Percentiles rank a stretch among this genome's conserved stretches.
phyloP scores from a whole-genome alignment of 2,888 invertebrate species.

The Andrena fulva region DNA sequence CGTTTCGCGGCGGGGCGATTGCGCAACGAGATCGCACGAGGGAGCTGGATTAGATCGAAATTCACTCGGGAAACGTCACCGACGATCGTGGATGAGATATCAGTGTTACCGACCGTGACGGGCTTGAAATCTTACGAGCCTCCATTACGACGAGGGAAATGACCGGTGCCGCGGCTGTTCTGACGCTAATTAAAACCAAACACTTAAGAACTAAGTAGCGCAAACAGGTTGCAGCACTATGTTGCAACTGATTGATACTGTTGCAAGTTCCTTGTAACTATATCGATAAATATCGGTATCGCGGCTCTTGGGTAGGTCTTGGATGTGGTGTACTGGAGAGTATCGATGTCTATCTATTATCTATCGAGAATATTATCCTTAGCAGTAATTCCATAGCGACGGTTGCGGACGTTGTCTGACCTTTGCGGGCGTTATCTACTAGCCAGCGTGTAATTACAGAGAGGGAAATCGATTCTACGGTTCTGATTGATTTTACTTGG shows the following conservation, averaged over 20 bases:
- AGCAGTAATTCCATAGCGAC: conserved; percentile 22
- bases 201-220: too few relatives aligned
- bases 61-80: background rate
- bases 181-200: too few relatives aligned
- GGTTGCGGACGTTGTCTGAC: conserved; percentile 32
- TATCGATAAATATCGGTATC: conserved; percentile 11
- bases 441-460: conserved; percentile 31
- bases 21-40: conserved; percentile 17
- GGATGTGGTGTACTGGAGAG: background rate
- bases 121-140: background rate
- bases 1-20: conserved; percentile 9
- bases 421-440: conserved; percentile 44
- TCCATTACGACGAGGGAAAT: background rate
- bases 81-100: background rate
- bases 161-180: background rate
- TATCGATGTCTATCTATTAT: conserved; percentile 14
- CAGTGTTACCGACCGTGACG: background rate
- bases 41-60: background rate
- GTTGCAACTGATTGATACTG: too few relatives aligned
- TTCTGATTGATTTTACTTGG: conserved; percentile 43
- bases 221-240: too few relatives aligned
- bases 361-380: conserved; percentile 20
- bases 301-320: background rate
- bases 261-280: background rate
- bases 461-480: conserved; percentile 37